phyloP scores from a whole-genome alignment of 2,888 invertebrate genomes.

The Phlogophora meticulosa region DNA sequence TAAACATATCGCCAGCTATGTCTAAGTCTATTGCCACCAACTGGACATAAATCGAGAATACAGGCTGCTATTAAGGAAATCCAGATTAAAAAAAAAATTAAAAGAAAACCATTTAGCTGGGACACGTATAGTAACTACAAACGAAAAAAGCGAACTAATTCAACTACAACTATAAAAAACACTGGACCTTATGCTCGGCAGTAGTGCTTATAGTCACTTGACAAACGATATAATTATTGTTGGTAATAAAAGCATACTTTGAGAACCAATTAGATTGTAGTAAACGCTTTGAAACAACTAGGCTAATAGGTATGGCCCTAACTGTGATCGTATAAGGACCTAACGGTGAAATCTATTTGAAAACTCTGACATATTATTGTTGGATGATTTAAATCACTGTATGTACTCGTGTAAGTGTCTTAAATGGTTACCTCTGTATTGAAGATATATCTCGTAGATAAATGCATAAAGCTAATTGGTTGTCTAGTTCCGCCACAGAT shows the following conservation, averaged over 20 bases:
- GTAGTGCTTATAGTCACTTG: too few relatives aligned
- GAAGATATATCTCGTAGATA: constrained; percentile 36
- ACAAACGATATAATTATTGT: too few relatives aligned
- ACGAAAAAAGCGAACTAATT: too few relatives aligned
- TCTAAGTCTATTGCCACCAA: too few relatives aligned
- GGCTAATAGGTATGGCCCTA: neutral
- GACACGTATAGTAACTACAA: too few relatives aligned
- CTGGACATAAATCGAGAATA: too few relatives aligned
- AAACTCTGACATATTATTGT: constrained; percentile 43
- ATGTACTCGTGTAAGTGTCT: constrained; percentile 12
- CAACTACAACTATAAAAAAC: too few relatives aligned
- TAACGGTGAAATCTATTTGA: constrained; percentile 25
- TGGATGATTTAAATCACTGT: constrained; percentile 21
- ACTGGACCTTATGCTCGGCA: too few relatives aligned
- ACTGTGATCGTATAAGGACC: neutral
- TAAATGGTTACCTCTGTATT: constrained; percentile 37
- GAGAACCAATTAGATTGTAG: neutral
- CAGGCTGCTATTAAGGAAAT: too few relatives aligned
- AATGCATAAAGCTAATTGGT: constrained; percentile 49
- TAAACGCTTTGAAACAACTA: constrained; percentile 9
- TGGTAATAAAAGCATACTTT: neutral
- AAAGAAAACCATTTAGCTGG: too few relatives aligned
- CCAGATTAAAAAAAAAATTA: too few relatives aligned
- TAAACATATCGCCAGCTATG: too few relatives aligned
- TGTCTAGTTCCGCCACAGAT: constrained; percentile 38